Evolutionary conservation across 1,140 invertebrate species (phyloP), one percentile per base, ranked within the genome.

Genomic region (Zaprionus taronus): DNA sequence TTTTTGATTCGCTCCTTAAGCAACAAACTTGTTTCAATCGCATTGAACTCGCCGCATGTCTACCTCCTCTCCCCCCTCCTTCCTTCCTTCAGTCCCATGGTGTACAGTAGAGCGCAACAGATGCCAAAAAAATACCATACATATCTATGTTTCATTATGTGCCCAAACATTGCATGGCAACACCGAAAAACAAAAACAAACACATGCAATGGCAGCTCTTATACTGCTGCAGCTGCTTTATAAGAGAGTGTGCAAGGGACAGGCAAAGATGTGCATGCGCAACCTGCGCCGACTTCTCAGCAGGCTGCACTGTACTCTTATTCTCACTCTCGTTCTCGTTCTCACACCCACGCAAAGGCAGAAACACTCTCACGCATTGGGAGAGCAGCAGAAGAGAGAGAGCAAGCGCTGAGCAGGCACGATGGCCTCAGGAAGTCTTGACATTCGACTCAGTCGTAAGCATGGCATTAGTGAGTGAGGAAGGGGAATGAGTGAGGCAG

Each of bases 1-100:
- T 17, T 65, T 81, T 69, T 63, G 44, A 17, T n/a, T 51, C 55
- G 24, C 76, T 66, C 72, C 72, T 79, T 61, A 72, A 80, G 74
- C 61, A 57, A 66, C 55, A 76, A 68, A 87, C 84, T 74, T 69
- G 84, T 79, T 87, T 79, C 44, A 75, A 69, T 80, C 74, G 49
- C 84, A 87, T 78, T 83, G 84, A 87, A 87, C 81, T 83, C 61
- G 49, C 38, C 15, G 38, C 38, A 14, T 41, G 38, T n/a, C 38
- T 41, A n/a, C 17, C 47, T 11, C 47, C 20, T 26, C 24, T 4
- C 20, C 20, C 5, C 7, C 12, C 17, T 17, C 17, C 47, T 11
- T 24, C 17, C 28, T 2, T 31, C 17, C 47, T 11, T 24, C 17
- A 7, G 2, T 31, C n/a, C 7, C n/a, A 2, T 51, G 47, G 41